phyloP scores from a whole-genome alignment of 2,888 invertebrate genomes.

The Yponomeuta cagnagella region DNA sequence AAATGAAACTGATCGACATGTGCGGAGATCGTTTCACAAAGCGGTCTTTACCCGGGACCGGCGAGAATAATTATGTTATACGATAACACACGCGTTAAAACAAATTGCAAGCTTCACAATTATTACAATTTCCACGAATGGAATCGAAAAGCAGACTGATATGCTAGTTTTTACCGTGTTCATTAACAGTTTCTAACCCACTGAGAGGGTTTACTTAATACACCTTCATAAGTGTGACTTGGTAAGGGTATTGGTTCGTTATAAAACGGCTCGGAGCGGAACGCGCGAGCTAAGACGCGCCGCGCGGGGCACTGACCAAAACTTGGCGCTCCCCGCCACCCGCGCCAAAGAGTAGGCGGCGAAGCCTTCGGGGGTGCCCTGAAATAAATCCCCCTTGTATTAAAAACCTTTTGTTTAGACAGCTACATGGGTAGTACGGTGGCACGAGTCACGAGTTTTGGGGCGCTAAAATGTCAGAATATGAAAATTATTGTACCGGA shows the following conservation, averaged over 20 bases:
- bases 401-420: neutral
- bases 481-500: too few relatives aligned
- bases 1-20: neutral
- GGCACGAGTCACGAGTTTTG: too few relatives aligned
- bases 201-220: neutral
- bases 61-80: neutral
- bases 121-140: conserved; percentile 3
- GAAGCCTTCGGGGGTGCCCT: conserved; percentile 12
- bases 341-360: conserved; percentile 39
- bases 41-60: neutral
- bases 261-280: neutral
- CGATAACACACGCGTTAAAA: conserved; percentile 2
- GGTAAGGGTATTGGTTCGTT: neutral
- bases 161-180: neutral
- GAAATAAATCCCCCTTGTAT: neutral
- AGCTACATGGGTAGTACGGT: too few relatives aligned
- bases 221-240: neutral
- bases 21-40: neutral
- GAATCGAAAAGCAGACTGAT: neutral
- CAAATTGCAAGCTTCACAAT: conserved; percentile 4
- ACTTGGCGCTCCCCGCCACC: conserved; percentile 47
- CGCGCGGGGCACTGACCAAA: conserved; percentile 65
- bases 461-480: too few relatives aligned
- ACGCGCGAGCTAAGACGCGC: conserved; percentile 28
- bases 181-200: neutral